Percentiles rank a stretch among this genome's conserved stretches.
Evolutionary conservation across 2,888 invertebrate species (phyloP).

Genomic region (Cephus pygmeus): DNA sequence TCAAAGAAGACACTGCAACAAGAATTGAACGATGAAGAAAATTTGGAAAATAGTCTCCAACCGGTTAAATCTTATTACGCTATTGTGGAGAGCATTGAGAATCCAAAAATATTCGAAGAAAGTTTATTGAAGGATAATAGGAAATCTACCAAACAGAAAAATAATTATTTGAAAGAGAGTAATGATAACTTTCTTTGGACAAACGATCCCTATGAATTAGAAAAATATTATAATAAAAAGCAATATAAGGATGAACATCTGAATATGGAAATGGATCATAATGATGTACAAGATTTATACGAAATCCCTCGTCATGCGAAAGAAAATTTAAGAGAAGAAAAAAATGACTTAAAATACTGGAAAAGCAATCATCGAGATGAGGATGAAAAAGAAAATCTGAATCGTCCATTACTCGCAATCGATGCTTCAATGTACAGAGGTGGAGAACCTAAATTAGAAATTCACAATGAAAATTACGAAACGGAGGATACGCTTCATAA

Average conservation of each 20-base stretch:
- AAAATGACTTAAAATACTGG: not conserved
- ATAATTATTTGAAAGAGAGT: not conserved
- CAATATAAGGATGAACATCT: not conserved
- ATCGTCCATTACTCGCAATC: constrained; percentile 22
- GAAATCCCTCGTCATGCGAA: not conserved
- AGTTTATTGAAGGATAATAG: not conserved
- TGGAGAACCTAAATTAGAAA: constrained; percentile 25
- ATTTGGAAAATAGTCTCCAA: not conserved
- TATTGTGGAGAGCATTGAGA: constrained; percentile 33
- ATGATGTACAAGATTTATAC: not conserved
- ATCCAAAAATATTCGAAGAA: constrained; percentile 22
- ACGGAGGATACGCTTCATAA: not conserved
- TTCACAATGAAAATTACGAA: constrained; percentile 4
- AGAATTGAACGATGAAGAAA: not conserved
- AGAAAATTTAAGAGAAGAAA: not conserved
- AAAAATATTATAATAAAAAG: not conserved
- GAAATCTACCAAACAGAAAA: not conserved
- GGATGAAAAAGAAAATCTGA: not conserved
- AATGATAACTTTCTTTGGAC: not conserved
- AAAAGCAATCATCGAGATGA: not conserved
- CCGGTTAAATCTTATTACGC: constrained; percentile 27
- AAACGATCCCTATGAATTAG: not conserved
- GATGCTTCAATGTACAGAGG: constrained; percentile 37
- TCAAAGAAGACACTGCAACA: not conserved
- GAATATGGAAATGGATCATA: not conserved